Evolutionary conservation across 2,888 invertebrate genomes (phyloP), one percentile per base, ranked within the genome.

Genomic region (Ernsta delagoae): DNA sequence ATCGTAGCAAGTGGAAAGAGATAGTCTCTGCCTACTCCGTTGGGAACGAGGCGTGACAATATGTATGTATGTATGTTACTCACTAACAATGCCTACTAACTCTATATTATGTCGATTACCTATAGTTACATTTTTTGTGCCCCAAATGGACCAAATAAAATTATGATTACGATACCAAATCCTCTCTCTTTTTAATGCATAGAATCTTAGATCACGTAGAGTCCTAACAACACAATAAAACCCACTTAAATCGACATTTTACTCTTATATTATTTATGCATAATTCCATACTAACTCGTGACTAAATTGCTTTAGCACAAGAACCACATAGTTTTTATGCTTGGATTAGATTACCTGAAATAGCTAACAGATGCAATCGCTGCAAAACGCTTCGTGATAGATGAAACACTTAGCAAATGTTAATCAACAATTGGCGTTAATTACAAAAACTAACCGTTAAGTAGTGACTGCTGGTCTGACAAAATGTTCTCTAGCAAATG

Each of bases 311-410:
- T 12, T 6, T 39, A n/a, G 57, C 11, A 34, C 12, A 57, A 57
- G 57, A 57, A 59, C 6, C 24, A 11, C 6, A 16, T n/a, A 16
- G 59, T 41, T 16, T 43, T 39, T 59, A n/a, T 36, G 39, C 57
- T 59, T 7, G 39, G 12, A 36, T 59, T 39, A 12, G 39, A 59
- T 59, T 43, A 59, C 41, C 5, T 41, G 16, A 43, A 77, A 77
- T 78, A 73, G 74, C 77, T 39, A 36, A 54, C 56, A 57, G 57
- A 34, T 57, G 57, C 39, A 57, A 57, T 57, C 36, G 31, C 34
- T 8, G 59, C 41, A 24, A 59, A 59, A 59, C 41, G 43, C 39
- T 59, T 59, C 43, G 59, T 60, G 41, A 45, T 43, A n/a, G 41
- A 60, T 60, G 31, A 60, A 60, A 60, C 60, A 60, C 60, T 60